A percentile compares a stretch with the other conserved stretches of the same genome.
Evolutionary conservation across 2,797 vertebrate genomes (phyloP).

Genomic region (Anniella stebbinsi): DNA sequence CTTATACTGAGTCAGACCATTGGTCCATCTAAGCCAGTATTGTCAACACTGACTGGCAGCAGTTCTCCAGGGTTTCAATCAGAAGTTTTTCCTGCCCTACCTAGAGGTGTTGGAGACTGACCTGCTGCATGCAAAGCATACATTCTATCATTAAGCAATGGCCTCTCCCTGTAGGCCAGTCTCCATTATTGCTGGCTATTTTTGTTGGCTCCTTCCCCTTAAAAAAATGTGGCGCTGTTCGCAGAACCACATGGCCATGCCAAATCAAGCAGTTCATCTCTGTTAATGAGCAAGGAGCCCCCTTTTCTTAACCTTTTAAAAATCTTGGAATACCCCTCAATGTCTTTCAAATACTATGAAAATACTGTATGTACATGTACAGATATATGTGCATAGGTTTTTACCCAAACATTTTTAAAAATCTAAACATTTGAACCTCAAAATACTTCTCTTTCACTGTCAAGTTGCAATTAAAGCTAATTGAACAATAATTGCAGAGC

Average conservation of each 20-base stretch:
- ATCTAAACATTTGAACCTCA: conserved; percentile 1
- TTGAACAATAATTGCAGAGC: conserved; percentile 10
- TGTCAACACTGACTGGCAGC: too few relatives aligned
- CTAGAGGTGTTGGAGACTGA: too few relatives aligned
- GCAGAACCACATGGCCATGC: too few relatives aligned
- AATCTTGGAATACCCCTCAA: background rate
- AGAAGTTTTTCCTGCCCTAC: too few relatives aligned
- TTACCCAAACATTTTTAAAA: background rate
- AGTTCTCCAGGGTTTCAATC: too few relatives aligned
- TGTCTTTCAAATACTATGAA: background rate
- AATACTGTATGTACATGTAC: background rate
- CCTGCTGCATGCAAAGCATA: too few relatives aligned
- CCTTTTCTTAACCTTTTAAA: background rate
- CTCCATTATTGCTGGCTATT: background rate
- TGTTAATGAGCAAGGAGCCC: background rate
- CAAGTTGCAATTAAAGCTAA: conserved; percentile 18
- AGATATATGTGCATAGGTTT: background rate
- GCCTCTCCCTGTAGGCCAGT: too few relatives aligned
- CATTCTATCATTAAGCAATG: too few relatives aligned
- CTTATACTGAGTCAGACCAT: too few relatives aligned
- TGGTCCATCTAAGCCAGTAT: too few relatives aligned
- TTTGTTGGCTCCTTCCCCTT: background rate
- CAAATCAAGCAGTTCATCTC: background rate
- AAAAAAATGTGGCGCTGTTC: background rate
- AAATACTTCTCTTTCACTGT: background rate